phyloP scores from a whole-genome alignment of 1,140 invertebrate genomes.

The Achatina immaculata region DNA sequence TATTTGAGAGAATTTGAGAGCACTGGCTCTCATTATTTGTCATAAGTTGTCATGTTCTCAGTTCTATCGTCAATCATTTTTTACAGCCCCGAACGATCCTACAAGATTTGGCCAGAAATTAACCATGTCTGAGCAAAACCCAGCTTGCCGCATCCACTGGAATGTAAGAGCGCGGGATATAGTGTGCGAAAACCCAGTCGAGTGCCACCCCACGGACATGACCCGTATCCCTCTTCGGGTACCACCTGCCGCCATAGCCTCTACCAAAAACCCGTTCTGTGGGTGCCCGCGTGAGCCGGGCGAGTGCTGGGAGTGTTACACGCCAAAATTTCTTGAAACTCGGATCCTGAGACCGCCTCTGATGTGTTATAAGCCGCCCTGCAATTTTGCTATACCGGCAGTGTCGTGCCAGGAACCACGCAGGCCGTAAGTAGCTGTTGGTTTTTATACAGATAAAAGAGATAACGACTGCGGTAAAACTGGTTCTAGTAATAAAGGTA shows the following conservation, averaged over 20 bases:
- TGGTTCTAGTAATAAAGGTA: no score
- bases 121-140: background rate
- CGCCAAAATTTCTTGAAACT: slow-evolving; percentile 5
- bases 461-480: no score
- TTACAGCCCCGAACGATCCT: background rate
- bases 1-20: background rate
- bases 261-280: slow-evolving; percentile 3
- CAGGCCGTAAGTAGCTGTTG: slow-evolving; percentile 1
- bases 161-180: background rate
- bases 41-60: background rate
- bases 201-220: slow-evolving; percentile 6
- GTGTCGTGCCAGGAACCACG: slow-evolving; percentile 17
- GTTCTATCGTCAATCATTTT: background rate
- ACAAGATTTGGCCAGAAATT: background rate
- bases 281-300: background rate
- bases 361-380: slow-evolving; percentile 3
- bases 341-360: slow-evolving; percentile 6
- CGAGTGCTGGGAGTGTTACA: background rate
- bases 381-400: slow-evolving; percentile 18
- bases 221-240: background rate
- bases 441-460: no score
- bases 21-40: background rate
- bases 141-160: background rate
- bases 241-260: background rate
- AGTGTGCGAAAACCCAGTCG: background rate